Evolutionary conservation across 2,113 vertebrate genomes (phyloP).

Genomic region (Perognathus longimembris): DNA sequence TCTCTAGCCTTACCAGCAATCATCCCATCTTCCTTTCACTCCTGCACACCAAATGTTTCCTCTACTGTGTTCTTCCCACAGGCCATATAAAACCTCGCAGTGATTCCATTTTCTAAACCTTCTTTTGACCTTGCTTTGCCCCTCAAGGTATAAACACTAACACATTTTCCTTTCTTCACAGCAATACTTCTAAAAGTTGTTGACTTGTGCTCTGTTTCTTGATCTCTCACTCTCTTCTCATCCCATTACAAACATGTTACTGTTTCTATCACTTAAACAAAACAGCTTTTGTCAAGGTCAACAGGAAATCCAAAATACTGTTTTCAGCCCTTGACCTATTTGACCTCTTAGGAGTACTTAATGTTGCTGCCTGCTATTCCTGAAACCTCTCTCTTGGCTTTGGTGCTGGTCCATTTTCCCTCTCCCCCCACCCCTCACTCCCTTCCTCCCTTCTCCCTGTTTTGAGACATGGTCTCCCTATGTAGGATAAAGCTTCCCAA

Average conservation of each 20-base stretch:
- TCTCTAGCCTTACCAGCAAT: neutral
- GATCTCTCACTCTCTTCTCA: neutral
- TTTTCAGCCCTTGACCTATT: neutral
- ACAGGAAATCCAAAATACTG: neutral
- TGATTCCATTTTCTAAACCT: neutral
- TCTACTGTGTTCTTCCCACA: neutral
- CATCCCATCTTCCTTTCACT: neutral
- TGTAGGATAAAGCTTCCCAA: no score
- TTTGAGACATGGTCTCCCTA: no score
- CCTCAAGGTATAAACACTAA: neutral
- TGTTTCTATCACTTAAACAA: neutral
- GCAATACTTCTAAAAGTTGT: neutral
- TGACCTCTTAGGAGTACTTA: neutral
- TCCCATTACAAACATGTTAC: neutral
- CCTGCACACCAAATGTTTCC: neutral
- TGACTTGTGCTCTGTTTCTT: neutral
- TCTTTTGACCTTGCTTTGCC: neutral
- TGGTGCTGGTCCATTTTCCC: neutral
- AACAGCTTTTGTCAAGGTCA: constrained; percentile 13
- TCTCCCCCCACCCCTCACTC: neutral
- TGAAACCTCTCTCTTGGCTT: neutral
- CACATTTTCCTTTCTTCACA: constrained; percentile 20
- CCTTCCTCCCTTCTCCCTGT: no score
- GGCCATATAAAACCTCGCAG: neutral
- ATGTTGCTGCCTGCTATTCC: neutral